A percentile compares a stretch with the other conserved stretches of the same genome.
Evolutionary conservation across 2,113 vertebrate genomes (phyloP).

Genomic region (Crotalus viridis): DNA sequence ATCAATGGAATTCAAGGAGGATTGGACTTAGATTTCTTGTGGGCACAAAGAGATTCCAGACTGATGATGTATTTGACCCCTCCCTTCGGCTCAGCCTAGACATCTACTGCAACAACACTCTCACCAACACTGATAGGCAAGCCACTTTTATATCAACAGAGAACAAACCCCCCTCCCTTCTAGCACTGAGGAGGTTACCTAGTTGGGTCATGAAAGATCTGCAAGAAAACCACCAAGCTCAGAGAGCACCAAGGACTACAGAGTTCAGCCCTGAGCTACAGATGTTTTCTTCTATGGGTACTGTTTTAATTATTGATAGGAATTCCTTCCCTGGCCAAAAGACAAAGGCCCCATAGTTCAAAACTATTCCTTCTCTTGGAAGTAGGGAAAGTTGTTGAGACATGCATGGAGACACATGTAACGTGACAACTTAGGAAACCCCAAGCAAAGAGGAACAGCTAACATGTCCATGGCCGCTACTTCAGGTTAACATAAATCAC

Average conservation of each 20-base stretch:
- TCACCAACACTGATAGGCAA: not conserved
- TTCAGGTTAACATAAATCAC: slow-evolving; percentile 17
- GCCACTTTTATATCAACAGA: not conserved
- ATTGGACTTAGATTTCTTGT: not conserved
- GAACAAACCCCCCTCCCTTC: not conserved
- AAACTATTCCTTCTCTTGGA: not conserved
- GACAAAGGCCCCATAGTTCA: not conserved
- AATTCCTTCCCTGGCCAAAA: not conserved
- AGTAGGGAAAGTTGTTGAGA: not conserved
- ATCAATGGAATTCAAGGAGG: not conserved
- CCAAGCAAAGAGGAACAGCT: not conserved
- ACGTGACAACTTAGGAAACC: not conserved
- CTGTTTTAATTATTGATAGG: not conserved
- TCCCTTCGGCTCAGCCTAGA: not conserved
- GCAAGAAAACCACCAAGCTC: not conserved
- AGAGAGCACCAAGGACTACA: not conserved
- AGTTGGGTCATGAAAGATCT: not conserved
- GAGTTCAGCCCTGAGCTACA: not conserved
- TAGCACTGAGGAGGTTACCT: not conserved
- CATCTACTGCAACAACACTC: not conserved
- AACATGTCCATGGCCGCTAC: not conserved
- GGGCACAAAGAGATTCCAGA: not conserved
- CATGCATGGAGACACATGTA: not conserved
- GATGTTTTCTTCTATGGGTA: not conserved
- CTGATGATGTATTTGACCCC: not conserved